Evolutionary conservation across 2,797 vertebrate species (phyloP), one percentile per base, ranked within the genome.

Genomic region (Perodicticus potto): DNA sequence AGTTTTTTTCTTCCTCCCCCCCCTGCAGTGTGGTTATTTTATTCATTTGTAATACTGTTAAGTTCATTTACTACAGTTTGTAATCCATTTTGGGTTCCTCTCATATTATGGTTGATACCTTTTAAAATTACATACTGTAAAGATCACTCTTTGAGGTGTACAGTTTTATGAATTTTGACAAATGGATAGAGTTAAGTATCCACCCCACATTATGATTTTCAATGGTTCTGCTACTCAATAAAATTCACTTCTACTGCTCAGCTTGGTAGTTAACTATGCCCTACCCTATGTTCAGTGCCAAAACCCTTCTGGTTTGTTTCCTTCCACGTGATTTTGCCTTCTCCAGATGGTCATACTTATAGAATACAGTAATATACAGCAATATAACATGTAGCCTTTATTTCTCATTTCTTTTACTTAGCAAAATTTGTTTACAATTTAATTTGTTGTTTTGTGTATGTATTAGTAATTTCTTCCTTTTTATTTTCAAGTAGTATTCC

Each of bases 61-160:
- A 92, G 14, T 72, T 65, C 32, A 37, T 77, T 90, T 88, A 90
- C 65, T 81, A 67, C 2, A 65, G 84, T 88, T 90, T 59, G 11
- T 77, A 82, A 94, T 91, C 22, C 14, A 45, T 77, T 96, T 89
- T 57, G 55, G 7, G 6, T 67, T 88, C 90, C 34, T 72, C 4
- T 22, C 29, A 29, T 53, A 65, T 76, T 87, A 37, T 61, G n/a
- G 23, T 63, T 90, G 63, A 55, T 59, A 37, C 78, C 23, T 92
- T 92, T 97, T 82, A 91, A 72, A 70, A 76, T 94, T 93, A 85
- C 37, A n/a, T 40, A 20, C 10, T 57, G 27, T 82, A 89, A 82
- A 77, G 83, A 73, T 86, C 32, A 37, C 14, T 67, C 19, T n/a
- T 81, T n/a, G 25, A 13, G 45, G 22, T 77, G 1, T 53, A 63